These are phyloP conservation scores for Diabrotica balteata DNA, from an alignment of 2,888 invertebrate genomes.

Conservation along the genomic window DNA sequence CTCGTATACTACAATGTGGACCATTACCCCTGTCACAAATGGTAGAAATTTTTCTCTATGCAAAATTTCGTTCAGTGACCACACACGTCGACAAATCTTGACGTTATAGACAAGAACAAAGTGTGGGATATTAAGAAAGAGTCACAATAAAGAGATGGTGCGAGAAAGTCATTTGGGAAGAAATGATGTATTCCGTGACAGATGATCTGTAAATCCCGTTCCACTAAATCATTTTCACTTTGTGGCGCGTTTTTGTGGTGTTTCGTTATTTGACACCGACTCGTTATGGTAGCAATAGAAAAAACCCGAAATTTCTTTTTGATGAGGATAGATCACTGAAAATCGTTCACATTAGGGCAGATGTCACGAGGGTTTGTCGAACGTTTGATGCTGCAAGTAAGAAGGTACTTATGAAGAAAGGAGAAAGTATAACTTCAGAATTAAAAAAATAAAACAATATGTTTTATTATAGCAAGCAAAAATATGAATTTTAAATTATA, in stretches of 20 bases:
- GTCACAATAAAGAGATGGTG: conserved; percentile 31
- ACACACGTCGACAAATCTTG: conserved; percentile 39
- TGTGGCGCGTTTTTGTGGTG: conserved; percentile 49
- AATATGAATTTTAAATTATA: too few relatives aligned
- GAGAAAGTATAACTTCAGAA: too few relatives aligned
- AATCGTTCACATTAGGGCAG: not conserved
- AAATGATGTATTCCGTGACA: conserved; percentile 55
- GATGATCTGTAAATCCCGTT: conserved; percentile 60
- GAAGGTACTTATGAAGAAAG: too few relatives aligned
- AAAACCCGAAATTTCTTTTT: conserved; percentile 5
- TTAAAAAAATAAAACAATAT: too few relatives aligned
- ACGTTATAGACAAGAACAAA: conserved; percentile 34
- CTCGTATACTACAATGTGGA: too few relatives aligned
- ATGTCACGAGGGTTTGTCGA: not conserved
- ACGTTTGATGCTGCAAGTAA: too few relatives aligned
- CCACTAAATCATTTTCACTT: conserved; percentile 59
- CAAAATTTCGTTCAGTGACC: conserved; percentile 26
- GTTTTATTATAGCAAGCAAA: too few relatives aligned
- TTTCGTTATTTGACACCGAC: conserved; percentile 48
- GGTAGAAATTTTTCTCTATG: not conserved
- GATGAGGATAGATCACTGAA: conserved; percentile 4
- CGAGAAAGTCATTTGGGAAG: conserved; percentile 42
- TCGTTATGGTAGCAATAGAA: conserved; percentile 30
- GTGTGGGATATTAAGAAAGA: conserved; percentile 14
- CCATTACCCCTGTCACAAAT: too few relatives aligned